Evolutionary conservation across 2,888 invertebrate genomes (phyloP).

Genomic region (Lithophane leautieri): DNA sequence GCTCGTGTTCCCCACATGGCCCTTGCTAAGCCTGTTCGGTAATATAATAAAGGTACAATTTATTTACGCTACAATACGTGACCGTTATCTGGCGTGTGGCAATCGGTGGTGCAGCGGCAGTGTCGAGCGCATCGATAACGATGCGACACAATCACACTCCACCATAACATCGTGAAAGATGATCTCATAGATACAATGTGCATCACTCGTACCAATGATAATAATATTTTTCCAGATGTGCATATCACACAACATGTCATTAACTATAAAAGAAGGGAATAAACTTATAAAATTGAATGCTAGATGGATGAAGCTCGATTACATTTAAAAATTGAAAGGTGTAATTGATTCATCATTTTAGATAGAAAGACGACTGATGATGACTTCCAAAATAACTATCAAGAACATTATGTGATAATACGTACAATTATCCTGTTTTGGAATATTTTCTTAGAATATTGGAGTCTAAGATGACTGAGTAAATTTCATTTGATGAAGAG

Average conservation of each 20-base stretch:
- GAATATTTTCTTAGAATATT: slow-evolving; percentile 31
- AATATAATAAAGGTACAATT: slow-evolving; percentile 81
- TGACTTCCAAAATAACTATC: slow-evolving; percentile 61
- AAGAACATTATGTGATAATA: slow-evolving; percentile 64
- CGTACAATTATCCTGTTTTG: slow-evolving; percentile 61
- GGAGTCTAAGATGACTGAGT: slow-evolving; percentile 24
- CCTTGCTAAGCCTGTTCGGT: slow-evolving; percentile 74
- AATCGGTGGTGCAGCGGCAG: slow-evolving; percentile 74
- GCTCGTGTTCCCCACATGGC: slow-evolving; percentile 75
- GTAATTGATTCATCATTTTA: slow-evolving; percentile 78
- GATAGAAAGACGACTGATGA: slow-evolving; percentile 70
- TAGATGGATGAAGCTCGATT: slow-evolving; percentile 71
- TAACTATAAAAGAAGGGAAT: slow-evolving; percentile 51
- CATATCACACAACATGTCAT: slow-evolving; percentile 46
- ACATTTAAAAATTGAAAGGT: slow-evolving; percentile 73
- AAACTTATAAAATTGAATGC: slow-evolving; percentile 68
- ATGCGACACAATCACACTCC: slow-evolving; percentile 67
- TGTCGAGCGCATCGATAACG: slow-evolving; percentile 79
- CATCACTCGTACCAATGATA: slow-evolving; percentile 37
- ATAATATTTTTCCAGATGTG: slow-evolving; percentile 59
- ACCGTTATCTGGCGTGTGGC: slow-evolving; percentile 83
- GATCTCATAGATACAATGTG: slow-evolving; percentile 61
- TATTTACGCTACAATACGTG: slow-evolving; percentile 77
- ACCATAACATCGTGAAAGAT: slow-evolving; percentile 54
- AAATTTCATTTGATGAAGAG: slow-evolving; percentile 69